A percentile compares a stretch with the other conserved stretches of the same genome.
These are phyloP conservation scores for Scomber japonicus DNA, from an alignment of 2,113 vertebrate species.

Conservation along the genomic window DNA sequence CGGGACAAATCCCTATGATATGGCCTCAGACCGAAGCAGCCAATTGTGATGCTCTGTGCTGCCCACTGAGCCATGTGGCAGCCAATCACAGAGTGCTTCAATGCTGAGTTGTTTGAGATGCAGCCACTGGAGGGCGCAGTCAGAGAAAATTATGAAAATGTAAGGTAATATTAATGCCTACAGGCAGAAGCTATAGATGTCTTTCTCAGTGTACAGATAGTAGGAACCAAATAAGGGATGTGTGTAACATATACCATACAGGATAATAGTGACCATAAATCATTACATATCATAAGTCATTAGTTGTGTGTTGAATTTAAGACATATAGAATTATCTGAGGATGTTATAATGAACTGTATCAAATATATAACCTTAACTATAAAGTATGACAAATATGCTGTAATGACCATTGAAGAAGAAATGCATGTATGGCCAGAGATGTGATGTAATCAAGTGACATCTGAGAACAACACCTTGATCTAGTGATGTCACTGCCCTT, in stretches of 20 bases:
- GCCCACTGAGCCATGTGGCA: neutral
- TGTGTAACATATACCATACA: neutral
- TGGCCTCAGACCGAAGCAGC: constrained; percentile 39
- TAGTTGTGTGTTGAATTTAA: too few relatives aligned
- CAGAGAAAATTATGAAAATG: neutral
- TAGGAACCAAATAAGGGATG: neutral
- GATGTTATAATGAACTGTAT: too few relatives aligned
- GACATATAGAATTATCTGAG: too few relatives aligned
- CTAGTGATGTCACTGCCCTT: too few relatives aligned
- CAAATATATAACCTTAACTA: too few relatives aligned
- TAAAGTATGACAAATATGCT: too few relatives aligned
- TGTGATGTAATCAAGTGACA: too few relatives aligned
- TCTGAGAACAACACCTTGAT: too few relatives aligned
- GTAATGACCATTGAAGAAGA: too few relatives aligned
- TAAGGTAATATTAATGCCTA: neutral
- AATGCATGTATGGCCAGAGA: too few relatives aligned
- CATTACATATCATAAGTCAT: too few relatives aligned
- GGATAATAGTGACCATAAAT: neutral
- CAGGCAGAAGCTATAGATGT: neutral
- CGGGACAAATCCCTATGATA: constrained; percentile 39
- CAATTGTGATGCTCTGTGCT: constrained; percentile 13
- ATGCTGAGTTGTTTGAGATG: constrained; percentile 8
- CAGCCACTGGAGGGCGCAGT: constrained; percentile 10
- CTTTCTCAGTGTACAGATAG: too few relatives aligned
- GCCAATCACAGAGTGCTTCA: constrained; percentile 15